Base-by-base conservation (phyloP, 2,113 vertebrate genomes). In the Myrmophylax atrothorax region DNA sequence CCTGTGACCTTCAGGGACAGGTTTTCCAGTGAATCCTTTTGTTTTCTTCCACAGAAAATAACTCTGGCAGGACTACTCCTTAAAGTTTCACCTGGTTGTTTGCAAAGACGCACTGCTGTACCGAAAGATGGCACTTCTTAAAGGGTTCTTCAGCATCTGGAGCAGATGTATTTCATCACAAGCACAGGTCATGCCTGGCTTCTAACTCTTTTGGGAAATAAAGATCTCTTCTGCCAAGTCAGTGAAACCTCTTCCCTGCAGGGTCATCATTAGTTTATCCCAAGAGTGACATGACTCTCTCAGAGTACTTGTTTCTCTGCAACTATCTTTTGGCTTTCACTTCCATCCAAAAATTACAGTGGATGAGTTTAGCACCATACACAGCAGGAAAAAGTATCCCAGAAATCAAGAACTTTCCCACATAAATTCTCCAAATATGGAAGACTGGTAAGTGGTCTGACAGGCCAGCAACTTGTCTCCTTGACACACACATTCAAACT, bases 71-170 rank as follows among this genome's bases (percentile, higher is more conserved):
- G 60, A 87, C 62, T 62, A 69, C 58, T 66, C 0, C 3, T 66
- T 91, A 12, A 58, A 63, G 40, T 84, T 82, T 58, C 93, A 79
- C 78, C 75, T 59, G 75, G 67, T 70, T 70, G 35, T 50, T 90
- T 67, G 58, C 70, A 83, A 95, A 93, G 89, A 91, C 72, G 3
- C 70, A 38, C 64, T n/a, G 59, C 67, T 67, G 25, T 84, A 67
- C 72, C 90, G 85, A 93, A 95, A 90, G 91, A 95, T 60, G 80
- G 94, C 24, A 78, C 69, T 77, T 94, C 84, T 94, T 84, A 78
- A 20, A 78, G 47, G 47, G 52, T 84, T 90, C 86, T 89, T 94
- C 86, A 78, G 89, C 64, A 91, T 91, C 87, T 91, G 74, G 81
- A 87, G 53, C 89, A 93, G 77, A 89, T 46, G 58, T 70, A 73